phyloP scores from a whole-genome alignment of 2,888 invertebrate genomes.

The Meteorus cinctellus region DNA sequence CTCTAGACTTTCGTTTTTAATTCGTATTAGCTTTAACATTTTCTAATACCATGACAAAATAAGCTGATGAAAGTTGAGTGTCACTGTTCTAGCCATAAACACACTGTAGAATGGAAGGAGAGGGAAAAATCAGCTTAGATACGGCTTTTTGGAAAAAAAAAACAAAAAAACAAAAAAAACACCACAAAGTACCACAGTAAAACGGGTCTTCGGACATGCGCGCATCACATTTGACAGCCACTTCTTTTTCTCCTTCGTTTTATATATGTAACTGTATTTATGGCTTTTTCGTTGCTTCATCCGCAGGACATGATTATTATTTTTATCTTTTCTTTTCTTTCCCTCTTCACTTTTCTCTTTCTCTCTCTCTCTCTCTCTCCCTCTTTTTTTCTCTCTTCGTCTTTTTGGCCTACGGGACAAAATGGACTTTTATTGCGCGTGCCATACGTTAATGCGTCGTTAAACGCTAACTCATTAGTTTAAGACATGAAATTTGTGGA shows the following conservation, averaged over 20 bases:
- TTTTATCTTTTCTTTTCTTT: background rate
- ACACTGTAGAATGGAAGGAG: background rate
- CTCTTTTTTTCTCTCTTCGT: constrained; percentile 27
- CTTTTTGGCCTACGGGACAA: constrained; percentile 54
- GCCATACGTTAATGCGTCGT: constrained; percentile 64
- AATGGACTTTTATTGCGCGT: constrained; percentile 69
- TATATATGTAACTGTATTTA: constrained; percentile 13
- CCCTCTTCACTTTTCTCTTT: constrained; percentile 7
- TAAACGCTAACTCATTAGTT: constrained; percentile 55
- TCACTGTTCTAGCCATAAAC: background rate
- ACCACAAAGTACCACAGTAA: constrained; percentile 68
- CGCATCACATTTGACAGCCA: constrained; percentile 56
- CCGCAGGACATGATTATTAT: constrained; percentile 4
- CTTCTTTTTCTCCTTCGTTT: constrained; percentile 16
- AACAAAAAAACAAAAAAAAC: constrained; percentile 47
- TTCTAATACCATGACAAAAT: background rate
- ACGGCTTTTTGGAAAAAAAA: constrained; percentile 21
- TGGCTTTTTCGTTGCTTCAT: constrained; percentile 7
- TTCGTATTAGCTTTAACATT: constrained; percentile 12
- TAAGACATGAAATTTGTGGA: constrained; percentile 47
- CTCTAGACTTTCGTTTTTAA: background rate
- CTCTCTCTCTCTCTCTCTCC: constrained; percentile 18
- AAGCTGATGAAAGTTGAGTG: background rate
- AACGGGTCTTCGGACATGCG: constrained; percentile 56
- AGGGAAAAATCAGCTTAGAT: constrained; percentile 5